A percentile compares a stretch with the other conserved stretches of the same genome.
Conservation (phyloP, 2,797 vertebrate species). For the Acanthurus tractus region DNA sequence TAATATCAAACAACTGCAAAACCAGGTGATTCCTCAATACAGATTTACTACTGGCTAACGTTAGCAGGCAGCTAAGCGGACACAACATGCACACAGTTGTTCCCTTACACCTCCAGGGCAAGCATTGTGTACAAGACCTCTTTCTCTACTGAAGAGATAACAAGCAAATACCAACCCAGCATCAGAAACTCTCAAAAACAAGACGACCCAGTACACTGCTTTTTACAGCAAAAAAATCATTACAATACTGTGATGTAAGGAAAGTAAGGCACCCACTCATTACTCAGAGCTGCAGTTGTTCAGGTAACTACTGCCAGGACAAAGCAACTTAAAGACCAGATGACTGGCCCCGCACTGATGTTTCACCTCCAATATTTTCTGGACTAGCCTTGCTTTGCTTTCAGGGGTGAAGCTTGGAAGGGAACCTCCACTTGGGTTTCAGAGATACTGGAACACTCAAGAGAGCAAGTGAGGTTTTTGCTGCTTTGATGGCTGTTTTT, state of each 20-base stretch:
- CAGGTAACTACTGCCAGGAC: constrained; percentile 25
- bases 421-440: constrained; percentile 58
- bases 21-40: neutral
- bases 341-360: constrained; percentile 27
- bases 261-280: neutral
- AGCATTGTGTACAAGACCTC: neutral
- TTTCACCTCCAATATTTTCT: constrained; percentile 35
- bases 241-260: neutral
- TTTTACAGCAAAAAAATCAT: neutral
- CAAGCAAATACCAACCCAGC: neutral
- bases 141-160: constrained; percentile 1
- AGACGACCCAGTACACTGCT: no score
- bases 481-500: constrained; percentile 74
- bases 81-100: neutral
- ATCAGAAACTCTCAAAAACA: constrained; percentile 4
- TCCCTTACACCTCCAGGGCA: neutral
- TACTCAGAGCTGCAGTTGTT: constrained; percentile 26
- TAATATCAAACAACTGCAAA: neutral
- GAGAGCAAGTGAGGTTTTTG: constrained; percentile 73
- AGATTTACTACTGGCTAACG: no score
- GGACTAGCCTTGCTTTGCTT: constrained; percentile 19
- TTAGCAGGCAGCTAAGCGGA: neutral
- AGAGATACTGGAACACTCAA: constrained; percentile 57
- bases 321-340: constrained; percentile 39
- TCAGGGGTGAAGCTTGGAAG: constrained; percentile 49